phyloP scores from a whole-genome alignment of 2,888 invertebrate genomes.

The Chaitophorus viminalis region DNA sequence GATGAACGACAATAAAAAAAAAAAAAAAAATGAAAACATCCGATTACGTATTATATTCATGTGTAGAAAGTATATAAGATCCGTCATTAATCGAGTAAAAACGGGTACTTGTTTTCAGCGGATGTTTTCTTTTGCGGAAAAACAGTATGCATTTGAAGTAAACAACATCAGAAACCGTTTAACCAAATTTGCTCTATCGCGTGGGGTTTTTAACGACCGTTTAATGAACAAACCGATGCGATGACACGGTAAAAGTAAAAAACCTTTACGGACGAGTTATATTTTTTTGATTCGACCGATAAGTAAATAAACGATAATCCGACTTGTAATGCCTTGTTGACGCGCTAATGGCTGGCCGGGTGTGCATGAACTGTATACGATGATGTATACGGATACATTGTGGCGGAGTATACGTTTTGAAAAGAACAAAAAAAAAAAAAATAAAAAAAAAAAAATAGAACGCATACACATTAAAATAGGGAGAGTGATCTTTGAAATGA shows the following conservation, averaged over 20 bases:
- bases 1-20: too few relatives aligned
- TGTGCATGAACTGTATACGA: not conserved
- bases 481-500: slow-evolving; percentile 59
- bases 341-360: slow-evolving; percentile 50
- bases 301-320: slow-evolving; percentile 58
- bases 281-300: slow-evolving; percentile 46
- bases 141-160: too few relatives aligned
- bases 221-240: slow-evolving; percentile 32
- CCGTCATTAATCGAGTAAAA: too few relatives aligned
- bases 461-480: slow-evolving; percentile 26
- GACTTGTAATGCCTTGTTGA: slow-evolving; percentile 58
- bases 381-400: slow-evolving; percentile 34
- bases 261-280: slow-evolving; percentile 2
- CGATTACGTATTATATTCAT: too few relatives aligned
- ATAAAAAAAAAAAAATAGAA: slow-evolving; percentile 27
- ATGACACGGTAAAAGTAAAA: not conserved
- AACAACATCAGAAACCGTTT: too few relatives aligned
- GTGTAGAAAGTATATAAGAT: too few relatives aligned
- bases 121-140: too few relatives aligned
- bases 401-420: slow-evolving; percentile 10
- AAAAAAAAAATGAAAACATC: too few relatives aligned
- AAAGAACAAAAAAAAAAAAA: slow-evolving; percentile 36
- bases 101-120: too few relatives aligned
- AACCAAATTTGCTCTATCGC: not conserved
- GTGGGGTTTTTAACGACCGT: slow-evolving; percentile 3